Evolutionary conservation across 2,888 invertebrate species (phyloP), one percentile per base, ranked within the genome.

Genomic region (Mythimna albipuncta): DNA sequence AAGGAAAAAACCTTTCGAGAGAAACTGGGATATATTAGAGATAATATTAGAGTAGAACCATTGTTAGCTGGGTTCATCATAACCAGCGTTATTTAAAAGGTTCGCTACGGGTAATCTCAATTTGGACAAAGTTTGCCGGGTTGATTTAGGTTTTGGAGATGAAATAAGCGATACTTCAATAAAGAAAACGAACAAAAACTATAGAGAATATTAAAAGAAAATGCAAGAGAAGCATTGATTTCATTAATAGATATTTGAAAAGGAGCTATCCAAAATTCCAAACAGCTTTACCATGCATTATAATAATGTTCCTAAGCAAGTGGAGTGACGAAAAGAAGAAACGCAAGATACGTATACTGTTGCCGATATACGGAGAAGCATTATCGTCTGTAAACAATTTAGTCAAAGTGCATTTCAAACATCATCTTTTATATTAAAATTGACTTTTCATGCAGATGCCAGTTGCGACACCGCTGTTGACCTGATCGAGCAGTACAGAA

Each of bases 61-160:
- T 5, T 4, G 94, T 91, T 98, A 41, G 98, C 97, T 0, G 97
- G 97, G 62, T 97, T 98, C 87, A 97, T 98, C n/a, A 97, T 97
- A 91, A 97, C 97, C 21, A 97, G 97, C 90, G 96, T 97, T 1
- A 93, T 97, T 71, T 98, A 98, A 3, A 3, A 97, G 97, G 72
- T 94, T 98, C 85, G 98, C 98, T 26, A 98, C 95, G 96, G 86
- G 89, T 21, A 95, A 96, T 88, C 91, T 96, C 6, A 96, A 96
- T 88, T 87, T 96, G 78, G 95, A 96, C 71, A 95, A 96, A 87
- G 95, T 95, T 0, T 96, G 96, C 82, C 89, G 94, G 82, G 95
- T 95, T 0, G 94, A 94, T 79, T 87, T 94, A 10, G 86, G 87
- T 35, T 94, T 92, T 55, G 89, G 90, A 1, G 93, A 94, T 38